phyloP scores from a whole-genome alignment of 1,140 invertebrate genomes.

The Aphelenchoides fujianensis region DNA sequence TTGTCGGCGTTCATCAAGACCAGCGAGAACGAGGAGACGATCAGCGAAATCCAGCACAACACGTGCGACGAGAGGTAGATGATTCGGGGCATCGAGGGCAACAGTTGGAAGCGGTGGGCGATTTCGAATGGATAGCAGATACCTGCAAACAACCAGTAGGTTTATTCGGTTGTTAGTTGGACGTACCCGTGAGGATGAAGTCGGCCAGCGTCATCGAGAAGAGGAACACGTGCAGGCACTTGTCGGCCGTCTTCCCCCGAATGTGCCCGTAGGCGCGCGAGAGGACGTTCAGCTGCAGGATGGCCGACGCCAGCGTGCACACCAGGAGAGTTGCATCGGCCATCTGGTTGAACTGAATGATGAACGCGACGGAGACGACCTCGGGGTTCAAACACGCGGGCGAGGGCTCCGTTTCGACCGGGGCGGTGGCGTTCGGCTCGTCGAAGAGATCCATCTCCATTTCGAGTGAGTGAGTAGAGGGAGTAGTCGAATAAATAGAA shows the following conservation, averaged over 20 bases:
- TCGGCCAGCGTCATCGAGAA: slow-evolving; percentile 53
- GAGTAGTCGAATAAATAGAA: too few species aligned
- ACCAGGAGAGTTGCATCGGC: slow-evolving; percentile 35
- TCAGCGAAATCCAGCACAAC: slow-evolving; percentile 46
- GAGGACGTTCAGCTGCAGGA: slow-evolving; percentile 47
- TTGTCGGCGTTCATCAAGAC: slow-evolving; percentile 53
- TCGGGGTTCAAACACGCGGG: not conserved
- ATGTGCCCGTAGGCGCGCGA: slow-evolving; percentile 39
- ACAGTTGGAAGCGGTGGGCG: slow-evolving; percentile 25
- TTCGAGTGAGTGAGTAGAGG: too few species aligned
- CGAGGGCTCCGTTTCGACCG: not conserved
- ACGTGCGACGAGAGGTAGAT: not conserved
- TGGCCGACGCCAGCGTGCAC: slow-evolving; percentile 42
- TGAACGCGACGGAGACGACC: slow-evolving; percentile 39
- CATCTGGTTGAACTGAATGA: slow-evolving; percentile 40
- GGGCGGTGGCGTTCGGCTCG: not conserved
- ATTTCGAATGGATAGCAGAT: slow-evolving; percentile 51
- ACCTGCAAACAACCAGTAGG: too few species aligned
- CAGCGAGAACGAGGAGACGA: slow-evolving; percentile 46
- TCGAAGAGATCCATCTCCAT: not conserved
- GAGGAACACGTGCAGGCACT: slow-evolving; percentile 47
- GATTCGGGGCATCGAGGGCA: not conserved
- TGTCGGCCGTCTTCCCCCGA: slow-evolving; percentile 36
- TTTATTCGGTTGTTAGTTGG: not conserved
- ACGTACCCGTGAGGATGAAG: slow-evolving; percentile 50